Conservation (phyloP, 1,140 invertebrate species). For the Coptotermes formosanus region DNA sequence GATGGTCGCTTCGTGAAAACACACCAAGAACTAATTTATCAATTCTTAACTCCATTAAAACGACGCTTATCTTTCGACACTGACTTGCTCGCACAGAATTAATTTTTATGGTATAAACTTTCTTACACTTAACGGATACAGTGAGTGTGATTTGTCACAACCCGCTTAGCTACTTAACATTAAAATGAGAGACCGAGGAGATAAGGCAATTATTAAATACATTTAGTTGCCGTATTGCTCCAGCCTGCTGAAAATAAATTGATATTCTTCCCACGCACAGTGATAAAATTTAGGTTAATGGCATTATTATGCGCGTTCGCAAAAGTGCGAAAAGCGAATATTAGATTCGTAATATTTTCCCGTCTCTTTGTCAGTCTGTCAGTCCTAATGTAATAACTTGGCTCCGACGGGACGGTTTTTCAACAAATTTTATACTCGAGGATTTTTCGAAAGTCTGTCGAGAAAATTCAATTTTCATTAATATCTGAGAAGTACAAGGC, state of each 20-base stretch:
- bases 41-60: background rate
- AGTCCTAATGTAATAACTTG: too few relatives aligned
- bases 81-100: background rate
- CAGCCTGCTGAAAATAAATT: background rate
- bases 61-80: background rate
- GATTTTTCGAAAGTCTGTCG: too few relatives aligned
- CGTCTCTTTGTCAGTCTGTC: too few relatives aligned
- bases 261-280: background rate
- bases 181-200: background rate
- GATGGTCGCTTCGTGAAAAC: background rate
- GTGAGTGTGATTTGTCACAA: background rate
- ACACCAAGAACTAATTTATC: background rate
- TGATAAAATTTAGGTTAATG: too few relatives aligned
- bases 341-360: too few relatives aligned
- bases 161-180: background rate
- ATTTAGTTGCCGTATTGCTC: background rate
- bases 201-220: background rate
- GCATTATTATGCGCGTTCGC: too few relatives aligned
- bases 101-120: background rate
- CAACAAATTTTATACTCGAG: too few relatives aligned
- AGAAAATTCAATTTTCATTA: too few relatives aligned
- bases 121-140: background rate
- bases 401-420: too few relatives aligned
- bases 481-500: too few relatives aligned
- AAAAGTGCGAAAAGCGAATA: too few relatives aligned